Base-by-base conservation (phyloP, 1,140 invertebrate genomes). In the Listronotus bonariensis region DNA sequence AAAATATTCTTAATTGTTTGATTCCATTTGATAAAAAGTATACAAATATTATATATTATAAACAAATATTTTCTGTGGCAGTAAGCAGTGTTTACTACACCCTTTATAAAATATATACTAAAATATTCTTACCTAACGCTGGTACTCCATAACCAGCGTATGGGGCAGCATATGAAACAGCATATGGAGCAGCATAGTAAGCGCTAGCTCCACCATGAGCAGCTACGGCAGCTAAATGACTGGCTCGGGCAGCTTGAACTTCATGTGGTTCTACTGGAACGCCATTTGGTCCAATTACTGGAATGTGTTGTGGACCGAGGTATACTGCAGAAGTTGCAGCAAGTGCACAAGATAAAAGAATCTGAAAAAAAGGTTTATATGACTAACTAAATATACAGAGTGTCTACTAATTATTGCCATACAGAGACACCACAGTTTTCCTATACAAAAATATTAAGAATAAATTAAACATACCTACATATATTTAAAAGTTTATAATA, bases 201-300 rank as follows among this genome's bases (percentile, higher is more conserved):
- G 65, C 38, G 9, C 46, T 64, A n/a, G 48, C 38, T 14, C 68
- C 63, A 4, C 74, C 70, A 10, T 77, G 77, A 40, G 78, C 80
- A 55, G 78, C 82, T 36, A 83, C 78, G 17, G 84, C 84, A 55
- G 82, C 80, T 70, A 83, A 82, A 68, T 85, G 84, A 5, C 77
- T 81, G 15, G 83, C 82, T 73, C 85, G 85, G 42, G 85, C 85
- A 43, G 81, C 81, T 45, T 83, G 82, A 5, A 86, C 85, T 76
- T 86, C 85, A 36, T 84, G 82, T 3, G 85, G 85, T 67, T 86
- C 85, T 8, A 75, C 59, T 38, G 74, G 74, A 31, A 69, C 70
- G 18, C 77, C 77, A 55, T 77, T 71, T 10, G 70, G 64, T 14
- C 62, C 72, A 14, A 77, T 74, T 5, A 75, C 71, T 9, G 74